Base-by-base conservation (phyloP, 2,113 vertebrate genomes). In the Entosphenus tridentatus region DNA sequence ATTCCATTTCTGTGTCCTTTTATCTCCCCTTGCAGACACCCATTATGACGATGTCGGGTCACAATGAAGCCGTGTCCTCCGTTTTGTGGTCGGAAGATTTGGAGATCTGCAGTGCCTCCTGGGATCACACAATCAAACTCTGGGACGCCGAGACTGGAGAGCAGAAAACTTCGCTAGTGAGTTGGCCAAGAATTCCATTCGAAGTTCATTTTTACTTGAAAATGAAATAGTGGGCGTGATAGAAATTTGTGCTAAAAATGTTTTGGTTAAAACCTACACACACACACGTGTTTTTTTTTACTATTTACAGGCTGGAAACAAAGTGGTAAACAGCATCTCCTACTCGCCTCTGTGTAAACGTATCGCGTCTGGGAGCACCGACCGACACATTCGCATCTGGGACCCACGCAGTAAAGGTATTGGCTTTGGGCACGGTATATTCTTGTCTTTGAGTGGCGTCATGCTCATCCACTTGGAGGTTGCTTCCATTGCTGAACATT, bases 71-170 rank as follows among this genome's bases (percentile, higher is more conserved):
- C 0, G 71, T 98, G 69, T 96, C 92, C 12, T 89, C 88, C 0
- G 86, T 95, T 57, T 78, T 98, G 13, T 98, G 93, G 92, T 80
- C 77, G 65, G 88, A 96, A 74, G 70, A 80, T 10, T 88, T 91
- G 73, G 90, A 98, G 75, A 74, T 95, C 16, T 96, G 87, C 80
- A 98, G 86, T 67, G 87, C 88, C 0, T 98, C 93, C 0, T 96
- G 93, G 93, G 93, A 98, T 74, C 93, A 96, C 76, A 95, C 88
- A 16, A 88, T 98, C 58, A 84, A 83, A 65, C 54, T 96, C 12
- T 98, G 93, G 93, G 88, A 98, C 3, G 80, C 79, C 1, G 89
- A 95, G 75, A 86, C 84, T 1, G 90, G 88, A 70, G 73, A 72
- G 68, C 75, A 82, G 73, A 96, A 91, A 77, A 84, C 84, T 13